Base-by-base conservation (phyloP, 2,113 vertebrate genomes). In the Cynopterus brachyotis region DNA sequence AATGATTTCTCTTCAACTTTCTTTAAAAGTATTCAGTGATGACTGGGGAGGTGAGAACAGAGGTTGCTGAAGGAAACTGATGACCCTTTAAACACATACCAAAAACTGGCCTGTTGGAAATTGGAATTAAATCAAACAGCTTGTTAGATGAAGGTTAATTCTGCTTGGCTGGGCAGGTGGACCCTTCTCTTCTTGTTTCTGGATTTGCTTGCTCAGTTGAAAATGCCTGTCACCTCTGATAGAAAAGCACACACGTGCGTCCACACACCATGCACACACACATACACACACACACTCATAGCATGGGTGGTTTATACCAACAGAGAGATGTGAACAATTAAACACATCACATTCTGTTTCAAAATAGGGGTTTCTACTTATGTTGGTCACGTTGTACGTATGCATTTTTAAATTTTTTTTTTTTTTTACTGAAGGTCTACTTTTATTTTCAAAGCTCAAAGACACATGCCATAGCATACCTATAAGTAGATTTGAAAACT, bases 401-500 rank as follows among this genome's bases (percentile, higher is more conserved):
- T 62, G 4, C 20, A 28, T 13, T 62, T 62, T 62, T 62, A 4
- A 16, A 50, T 7, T 42, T 42, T 42, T 16, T 50, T 59, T 59
- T 24, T 24, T 24, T 59, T 59, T 32, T 84, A 24, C 10, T 83
- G 24, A 82, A 53, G 42, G 22, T 59, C 15, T 60, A 60, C 37
- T 13, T 83, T 89, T 47, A 84, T 19, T 50, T 83, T 13, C 13
- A 94, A 73, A 84, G 12, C 37, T 92, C 60, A 91, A 24, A 78
- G 40, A 70, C 10, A 87, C 45, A 67, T 47, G 59, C 15, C 20
- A 70, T 1, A 40, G 22, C 12, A 53, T 42, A 53, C 20, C 13
- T n/a, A 64, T 55, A 90, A 90, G 50, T 5, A 78, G 55, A 84
- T 75, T 4, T 95, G 53, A 95, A 85, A 95, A 37, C 53, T 85